Evolutionary conservation across 1,140 invertebrate species (phyloP), one percentile per base, ranked within the genome.

Genomic region (Pogonomyrmex barbatus): DNA sequence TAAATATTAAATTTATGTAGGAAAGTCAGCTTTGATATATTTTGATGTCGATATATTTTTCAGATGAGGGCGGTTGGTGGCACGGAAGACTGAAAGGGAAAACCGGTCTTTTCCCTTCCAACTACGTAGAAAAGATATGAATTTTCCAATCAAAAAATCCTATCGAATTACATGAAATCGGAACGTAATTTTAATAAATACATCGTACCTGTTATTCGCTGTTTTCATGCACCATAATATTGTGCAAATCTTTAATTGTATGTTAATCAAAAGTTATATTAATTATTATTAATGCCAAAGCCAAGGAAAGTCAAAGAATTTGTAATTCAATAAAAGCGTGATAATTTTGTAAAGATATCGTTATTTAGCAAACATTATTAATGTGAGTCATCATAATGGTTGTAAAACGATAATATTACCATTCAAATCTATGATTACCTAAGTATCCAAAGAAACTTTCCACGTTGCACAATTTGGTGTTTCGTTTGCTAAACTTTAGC

Each of bases 11-110:
- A 12, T 62, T 60, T 62, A 62, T 8, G 3, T 42, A 8, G 24
- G 12, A 68, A 68, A 50, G 50, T 68, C 9, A 60, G 3, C 10
- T 24, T 24, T 50, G 5, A 68, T 1, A 68, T 24, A 24, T 24
- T 24, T 24, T 24, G 24, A 24, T 24, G 24, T 24, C 24, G 24
- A 65, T 39, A 42, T 65, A 85, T 86, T 79, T 94, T 96, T 78
- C 93, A 97, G 97, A 97, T 93, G 95, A 96, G 58, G 96, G 96
- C 36, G 97, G 97, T 24, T 97, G 97, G 97, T 97, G 97, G 97
- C 95, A 95, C 68, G 97, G 97, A 62, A 95, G 94, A 88, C 87
- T 96, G 8, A 94, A 94, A 82, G 96, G 95, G 2, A 96, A 96
- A 91, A 95, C 95, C 68, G 97, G 97, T 36, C 94, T 97, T 2